Evolutionary conservation across 2,888 invertebrate genomes (phyloP).

Genomic region (Chrysolina americana): DNA sequence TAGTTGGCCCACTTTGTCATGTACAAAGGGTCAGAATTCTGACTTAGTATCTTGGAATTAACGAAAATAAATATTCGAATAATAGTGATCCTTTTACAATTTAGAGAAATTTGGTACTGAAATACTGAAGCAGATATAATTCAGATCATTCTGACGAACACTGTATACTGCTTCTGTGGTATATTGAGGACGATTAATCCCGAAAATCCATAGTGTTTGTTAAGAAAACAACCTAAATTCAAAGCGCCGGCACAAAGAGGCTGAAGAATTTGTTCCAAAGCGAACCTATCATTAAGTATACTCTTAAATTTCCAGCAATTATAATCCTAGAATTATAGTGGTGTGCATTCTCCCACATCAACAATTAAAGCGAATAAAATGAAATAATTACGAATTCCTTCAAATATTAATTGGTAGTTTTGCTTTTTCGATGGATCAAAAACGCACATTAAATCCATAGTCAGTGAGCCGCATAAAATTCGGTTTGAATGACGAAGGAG

Average conservation of each 20-base stretch:
- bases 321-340: conserved; percentile 42
- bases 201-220: conserved; percentile 1
- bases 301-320: conserved; percentile 46
- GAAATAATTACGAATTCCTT: conserved; percentile 54
- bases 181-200: neutral
- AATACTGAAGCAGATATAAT: no score
- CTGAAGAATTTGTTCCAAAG: conserved; percentile 24
- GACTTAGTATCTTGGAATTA: no score
- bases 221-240: conserved; percentile 9
- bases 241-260: conserved; percentile 5
- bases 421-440: conserved; percentile 46
- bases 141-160: no score
- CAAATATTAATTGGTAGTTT: conserved; percentile 58
- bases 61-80: no score
- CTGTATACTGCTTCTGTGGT: neutral
- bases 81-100: no score
- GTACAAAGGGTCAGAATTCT: no score
- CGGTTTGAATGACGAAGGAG: neutral
- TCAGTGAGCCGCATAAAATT: conserved; percentile 25
- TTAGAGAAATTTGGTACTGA: no score
- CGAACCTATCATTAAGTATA: conserved; percentile 41
- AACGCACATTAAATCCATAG: conserved; percentile 22
- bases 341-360: conserved; percentile 52
- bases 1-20: no score
- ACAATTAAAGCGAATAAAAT: conserved; percentile 51